Percentiles rank a stretch among this genome's conserved stretches.
These are phyloP conservation scores for Pseudomugil tenellus DNA, from an alignment of 2,797 vertebrate species.

Conservation along the genomic window DNA sequence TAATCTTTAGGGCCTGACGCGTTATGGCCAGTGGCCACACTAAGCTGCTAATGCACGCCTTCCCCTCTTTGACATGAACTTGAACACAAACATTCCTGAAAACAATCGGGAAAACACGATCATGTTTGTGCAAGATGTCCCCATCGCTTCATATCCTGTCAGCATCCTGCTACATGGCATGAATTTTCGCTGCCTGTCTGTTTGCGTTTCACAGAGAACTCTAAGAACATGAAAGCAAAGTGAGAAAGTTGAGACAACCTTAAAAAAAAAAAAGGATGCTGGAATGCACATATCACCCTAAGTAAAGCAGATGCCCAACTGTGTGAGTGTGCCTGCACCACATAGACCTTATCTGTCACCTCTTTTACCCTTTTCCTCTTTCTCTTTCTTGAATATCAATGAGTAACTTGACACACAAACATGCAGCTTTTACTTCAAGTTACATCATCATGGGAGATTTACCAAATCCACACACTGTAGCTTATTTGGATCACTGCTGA, in stretches of 20 bases:
- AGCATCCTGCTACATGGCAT: not conserved
- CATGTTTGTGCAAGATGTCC: constrained; percentile 4
- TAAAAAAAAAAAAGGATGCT: constrained; percentile 35
- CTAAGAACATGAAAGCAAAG: constrained; percentile 22
- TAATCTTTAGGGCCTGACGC: constrained; percentile 64
- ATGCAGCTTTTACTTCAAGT: constrained; percentile 39
- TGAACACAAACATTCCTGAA: constrained; percentile 41
- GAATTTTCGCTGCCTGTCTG: constrained; percentile 29
- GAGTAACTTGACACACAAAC: constrained; percentile 63
- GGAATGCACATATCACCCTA: constrained; percentile 20
- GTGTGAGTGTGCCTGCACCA: constrained; percentile 36
- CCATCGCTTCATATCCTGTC: constrained; percentile 38
- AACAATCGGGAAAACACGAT: constrained; percentile 22
- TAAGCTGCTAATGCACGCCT: constrained; percentile 59
- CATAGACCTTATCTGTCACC: constrained; percentile 68
- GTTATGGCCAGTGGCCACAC: constrained; percentile 42
- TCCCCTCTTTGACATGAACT: constrained; percentile 32
- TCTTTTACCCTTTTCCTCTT: constrained; percentile 39
- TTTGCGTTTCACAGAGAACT: constrained; percentile 26
- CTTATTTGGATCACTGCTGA: not conserved
- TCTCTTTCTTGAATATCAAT: constrained; percentile 68
- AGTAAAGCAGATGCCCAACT: constrained; percentile 47
- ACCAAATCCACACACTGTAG: not conserved
- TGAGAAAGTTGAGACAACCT: constrained; percentile 14
- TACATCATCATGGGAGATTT: constrained; percentile 43